Base-by-base conservation (phyloP, 2,888 invertebrate genomes). In the Chelonus formosanus region DNA sequence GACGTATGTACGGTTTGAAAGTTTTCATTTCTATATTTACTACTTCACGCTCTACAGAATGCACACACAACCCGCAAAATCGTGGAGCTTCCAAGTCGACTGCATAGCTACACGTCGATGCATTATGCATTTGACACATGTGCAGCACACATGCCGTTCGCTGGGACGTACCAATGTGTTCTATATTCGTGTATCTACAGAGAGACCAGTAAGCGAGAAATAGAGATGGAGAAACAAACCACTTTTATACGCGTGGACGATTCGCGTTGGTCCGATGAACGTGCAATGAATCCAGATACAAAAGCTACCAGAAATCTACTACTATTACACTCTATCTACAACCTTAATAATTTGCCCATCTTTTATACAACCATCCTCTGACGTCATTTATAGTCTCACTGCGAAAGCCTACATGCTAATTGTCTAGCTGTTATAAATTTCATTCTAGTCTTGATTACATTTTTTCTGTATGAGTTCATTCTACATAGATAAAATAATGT, bases 51-150 rank as follows among this genome's bases (percentile, higher is more conserved):
- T 60, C 20, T 31, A 52, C 50, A 40, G 40, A 35, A 36, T 43
- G 52, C 60, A 52, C 52, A 60, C 50, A 60, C 60, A 60, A 50
- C 5, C 43, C 35, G 20, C 36, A 53, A 36, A 60, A 65, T 54
- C 44, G 36, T 55, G 47, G 20, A 32, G 50, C 54, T 57, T 44
- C 59, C 47, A 65, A 65, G 63, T 64, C 50, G 63, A 67, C 67
- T 69, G 56, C 65, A 69, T 63, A 62, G 61, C 57, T 58, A 62
- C 68, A 58, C 68, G 67, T 59, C 56, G 70, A 70, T 71, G 70
- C 73, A 72, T 75, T 70, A 72, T 72, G 74, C 74, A 74, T 75
- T 73, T 74, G 75, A 74, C 71, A 73, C 71, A 70, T 74, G 71
- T 73, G 71, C 69, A 44, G 55, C 67, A 60, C 66, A 59, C 57